Base-by-base conservation (phyloP, 2,797 vertebrate genomes). In the Ateles fusciceps region DNA sequence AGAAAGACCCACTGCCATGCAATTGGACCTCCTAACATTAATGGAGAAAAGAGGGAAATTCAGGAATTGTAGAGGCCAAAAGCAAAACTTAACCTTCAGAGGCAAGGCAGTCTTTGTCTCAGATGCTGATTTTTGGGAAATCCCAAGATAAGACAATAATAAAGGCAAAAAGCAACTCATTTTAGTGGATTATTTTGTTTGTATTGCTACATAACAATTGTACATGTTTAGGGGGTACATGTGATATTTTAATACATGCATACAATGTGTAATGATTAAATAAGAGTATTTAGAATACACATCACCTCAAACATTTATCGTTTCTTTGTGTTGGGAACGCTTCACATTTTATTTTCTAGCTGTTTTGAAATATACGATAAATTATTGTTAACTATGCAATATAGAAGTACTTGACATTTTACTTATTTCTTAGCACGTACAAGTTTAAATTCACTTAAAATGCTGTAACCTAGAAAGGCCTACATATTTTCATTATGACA, bases 401-500 rank as follows among this genome's bases (percentile, higher is more conserved):
- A 42, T 59, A 61, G 57, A 42, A 85, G 88, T 75, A 39, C 50
- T 83, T 88, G 72, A 75, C 92, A 86, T 3, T 85, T 89, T 50
- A 48, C 30, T 93, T 89, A 92, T 88, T 96, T 96, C 79, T 94
- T 94, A 80, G 80, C 81, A 59, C 30, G 64, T 95, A 19, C 15
- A 83, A 90, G 24, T 97, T 95, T 97, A 89, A 97, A 96, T 87
- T 95, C 26, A 14, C 36, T 98, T 36, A 86, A 95, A 61, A 79
- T 39, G 95, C 81, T 95, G 96, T 98, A 95, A 96, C 50, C 50
- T 96, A 86, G 44, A 97, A 86, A 97, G 22, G 39, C 2, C 52
- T 7, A 48, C 85, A 28, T 90, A 59, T 96, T 98, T 97, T 98
- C 42, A 81, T 96, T 97, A 78, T 87, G 72, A 92, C 92, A 93